Base-by-base conservation (phyloP, 2,113 vertebrate genomes). In the Atlantisia rogersi region DNA sequence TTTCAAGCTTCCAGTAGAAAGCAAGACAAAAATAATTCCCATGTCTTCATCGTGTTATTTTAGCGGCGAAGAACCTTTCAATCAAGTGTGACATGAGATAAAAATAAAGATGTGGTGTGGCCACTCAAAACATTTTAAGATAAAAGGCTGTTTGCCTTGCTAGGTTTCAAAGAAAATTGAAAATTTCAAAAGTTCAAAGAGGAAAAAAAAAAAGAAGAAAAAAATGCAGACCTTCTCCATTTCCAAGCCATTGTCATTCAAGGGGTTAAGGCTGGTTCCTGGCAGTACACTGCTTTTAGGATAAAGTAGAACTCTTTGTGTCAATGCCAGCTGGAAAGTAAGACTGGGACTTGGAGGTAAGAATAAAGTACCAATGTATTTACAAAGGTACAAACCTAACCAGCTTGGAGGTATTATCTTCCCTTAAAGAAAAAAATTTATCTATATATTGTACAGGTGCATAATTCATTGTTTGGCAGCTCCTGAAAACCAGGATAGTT, bases 231-330 rank as follows among this genome's bases (percentile, higher is more conserved):
- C 5, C 2, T 78, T 68, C 74, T 92, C 40, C 26, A 25, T 79
- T 70, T 91, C 84, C 46, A 92, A 46, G 53, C 37, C 12, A 2
- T 5, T 92, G 40, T 69, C 82, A 60, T 82, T 83, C 39, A 77
- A 80, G 62, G 35, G 13, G 15, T 86, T 93, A 90, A 88, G 21
- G 64, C 56, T 78, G 42, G 67, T 62, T 91, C 35, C 55, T 53
- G 39, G 29, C 11, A 9, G 28, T 19, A 12, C 24, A 68, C 32
- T 53, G 28, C 25, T 75, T 92, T 92, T 39, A 91, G 83, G 64
- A 88, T 75, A 79, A 95, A 97, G 78, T 58, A 60, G 75, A 85
- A 90, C 65, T 91, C 73, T 60, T 62, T 86, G 55, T 85, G 75
- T 46, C 50, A 48, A 28, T 4, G 32, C 89, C 91, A 94, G 80